A percentile compares a stretch with the other conserved stretches of the same genome.
These are phyloP conservation scores for Phocoena sinus DNA, from an alignment of 2,113 vertebrate genomes.

Conservation along the genomic window DNA sequence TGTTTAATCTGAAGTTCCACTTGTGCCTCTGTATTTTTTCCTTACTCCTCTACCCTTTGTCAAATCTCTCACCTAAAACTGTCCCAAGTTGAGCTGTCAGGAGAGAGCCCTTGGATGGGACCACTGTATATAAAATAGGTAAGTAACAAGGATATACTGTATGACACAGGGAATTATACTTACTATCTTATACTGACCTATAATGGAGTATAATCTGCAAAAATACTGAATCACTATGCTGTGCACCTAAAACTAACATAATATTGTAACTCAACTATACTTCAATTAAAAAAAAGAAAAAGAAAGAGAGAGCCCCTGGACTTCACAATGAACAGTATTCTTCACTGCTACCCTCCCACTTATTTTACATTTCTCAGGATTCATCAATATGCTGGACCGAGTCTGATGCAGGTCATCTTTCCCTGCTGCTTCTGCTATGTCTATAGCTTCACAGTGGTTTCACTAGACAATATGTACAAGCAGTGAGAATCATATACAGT, in stretches of 20 bases:
- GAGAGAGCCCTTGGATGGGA: too few species aligned
- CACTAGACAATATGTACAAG: neutral
- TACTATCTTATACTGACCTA: too few species aligned
- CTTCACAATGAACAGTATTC: neutral
- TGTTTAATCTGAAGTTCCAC: neutral
- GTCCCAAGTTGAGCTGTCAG: neutral
- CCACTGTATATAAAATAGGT: too few species aligned
- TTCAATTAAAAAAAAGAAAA: neutral
- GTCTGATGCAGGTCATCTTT: neutral
- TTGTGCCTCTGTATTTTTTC: neutral
- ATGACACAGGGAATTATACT: too few species aligned
- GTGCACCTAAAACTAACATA: neutral
- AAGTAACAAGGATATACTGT: too few species aligned
- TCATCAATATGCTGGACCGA: neutral
- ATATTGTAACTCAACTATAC: neutral
- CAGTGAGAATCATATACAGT: neutral
- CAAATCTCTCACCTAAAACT: neutral
- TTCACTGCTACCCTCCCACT: neutral
- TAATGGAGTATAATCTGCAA: neutral
- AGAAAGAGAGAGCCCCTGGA: neutral
- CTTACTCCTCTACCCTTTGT: neutral
- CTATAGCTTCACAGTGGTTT: neutral
- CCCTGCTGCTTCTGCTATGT: neutral
- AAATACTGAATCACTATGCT: neutral
- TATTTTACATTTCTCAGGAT: neutral